These are phyloP conservation scores for Acanthisitta chloris DNA, from an alignment of 2,113 vertebrate genomes.

Conservation along the genomic window DNA sequence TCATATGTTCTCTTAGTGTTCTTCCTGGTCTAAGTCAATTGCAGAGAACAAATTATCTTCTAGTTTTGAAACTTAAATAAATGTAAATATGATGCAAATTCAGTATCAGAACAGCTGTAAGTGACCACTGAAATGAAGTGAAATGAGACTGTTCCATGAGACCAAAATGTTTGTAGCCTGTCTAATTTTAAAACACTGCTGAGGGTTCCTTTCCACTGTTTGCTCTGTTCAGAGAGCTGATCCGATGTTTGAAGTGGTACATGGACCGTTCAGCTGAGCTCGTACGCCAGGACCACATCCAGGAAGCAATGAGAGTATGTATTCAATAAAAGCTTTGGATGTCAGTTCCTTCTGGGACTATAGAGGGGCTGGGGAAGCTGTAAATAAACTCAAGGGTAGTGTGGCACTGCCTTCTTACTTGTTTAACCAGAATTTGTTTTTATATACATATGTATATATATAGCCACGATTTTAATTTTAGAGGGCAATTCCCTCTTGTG, in stretches of 20 bases:
- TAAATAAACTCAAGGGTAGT: neutral
- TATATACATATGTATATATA: neutral
- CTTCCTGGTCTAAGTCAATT: neutral
- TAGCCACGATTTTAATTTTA: neutral
- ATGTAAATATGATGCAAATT: neutral
- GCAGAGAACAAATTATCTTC: neutral
- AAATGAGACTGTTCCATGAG: neutral
- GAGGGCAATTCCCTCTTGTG: neutral
- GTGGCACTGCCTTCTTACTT: neutral
- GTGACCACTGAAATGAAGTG: neutral
- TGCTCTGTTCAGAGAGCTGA: slow-evolving; percentile 84
- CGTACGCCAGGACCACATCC: slow-evolving; percentile 94
- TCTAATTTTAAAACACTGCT: neutral
- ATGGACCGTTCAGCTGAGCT: slow-evolving; percentile 97
- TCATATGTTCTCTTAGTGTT: neutral
- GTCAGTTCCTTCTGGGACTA: neutral
- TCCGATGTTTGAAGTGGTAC: slow-evolving; percentile 97
- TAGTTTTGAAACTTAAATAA: neutral
- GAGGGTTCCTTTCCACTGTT: neutral
- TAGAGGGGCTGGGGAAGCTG: neutral
- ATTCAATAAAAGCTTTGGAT: fast-evolving
- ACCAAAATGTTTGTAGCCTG: neutral
- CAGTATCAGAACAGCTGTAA: neutral
- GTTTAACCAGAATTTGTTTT: neutral
- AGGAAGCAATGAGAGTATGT: slow-evolving; percentile 94